Percentiles rank a stretch among this genome's conserved stretches.
Evolutionary conservation across 2,113 vertebrate species (phyloP).

Genomic region (Mesoclemmys tuberculata): DNA sequence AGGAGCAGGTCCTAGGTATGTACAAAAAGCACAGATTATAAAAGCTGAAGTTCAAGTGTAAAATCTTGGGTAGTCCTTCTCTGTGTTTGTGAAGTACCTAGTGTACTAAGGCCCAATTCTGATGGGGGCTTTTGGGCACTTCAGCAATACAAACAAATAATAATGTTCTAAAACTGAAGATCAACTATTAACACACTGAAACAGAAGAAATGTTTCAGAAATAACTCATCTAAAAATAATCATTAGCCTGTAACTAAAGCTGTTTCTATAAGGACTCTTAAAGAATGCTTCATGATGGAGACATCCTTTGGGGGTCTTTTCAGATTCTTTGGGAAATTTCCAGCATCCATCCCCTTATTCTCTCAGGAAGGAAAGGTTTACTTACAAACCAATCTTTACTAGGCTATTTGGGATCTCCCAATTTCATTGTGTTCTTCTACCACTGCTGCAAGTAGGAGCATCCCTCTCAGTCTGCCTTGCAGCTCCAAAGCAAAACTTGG

Average conservation of each 20-base stretch:
- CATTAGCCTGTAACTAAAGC: background rate
- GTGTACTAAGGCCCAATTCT: background rate
- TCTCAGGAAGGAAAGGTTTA: background rate
- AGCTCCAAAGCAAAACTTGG: background rate
- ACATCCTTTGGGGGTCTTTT: background rate
- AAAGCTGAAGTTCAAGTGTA: background rate
- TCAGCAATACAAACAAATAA: fast-evolving
- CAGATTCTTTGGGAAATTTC: background rate
- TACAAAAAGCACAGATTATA: background rate
- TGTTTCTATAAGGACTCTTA: background rate
- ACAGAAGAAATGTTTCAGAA: background rate
- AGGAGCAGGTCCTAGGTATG: background rate
- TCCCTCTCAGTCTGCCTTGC: background rate
- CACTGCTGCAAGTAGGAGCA: background rate
- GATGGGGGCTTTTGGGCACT: background rate
- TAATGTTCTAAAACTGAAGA: background rate
- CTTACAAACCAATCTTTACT: background rate
- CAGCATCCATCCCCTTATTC: background rate
- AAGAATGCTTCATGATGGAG: background rate
- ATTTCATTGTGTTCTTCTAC: background rate
- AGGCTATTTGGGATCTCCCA: background rate
- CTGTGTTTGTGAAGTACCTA: background rate
- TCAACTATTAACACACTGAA: background rate
- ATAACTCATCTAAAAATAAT: background rate
- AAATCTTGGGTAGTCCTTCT: background rate